Evolutionary conservation across 2,113 vertebrate genomes (phyloP), one percentile per base, ranked within the genome.

Genomic region (Myxocyprinus asiaticus): DNA sequence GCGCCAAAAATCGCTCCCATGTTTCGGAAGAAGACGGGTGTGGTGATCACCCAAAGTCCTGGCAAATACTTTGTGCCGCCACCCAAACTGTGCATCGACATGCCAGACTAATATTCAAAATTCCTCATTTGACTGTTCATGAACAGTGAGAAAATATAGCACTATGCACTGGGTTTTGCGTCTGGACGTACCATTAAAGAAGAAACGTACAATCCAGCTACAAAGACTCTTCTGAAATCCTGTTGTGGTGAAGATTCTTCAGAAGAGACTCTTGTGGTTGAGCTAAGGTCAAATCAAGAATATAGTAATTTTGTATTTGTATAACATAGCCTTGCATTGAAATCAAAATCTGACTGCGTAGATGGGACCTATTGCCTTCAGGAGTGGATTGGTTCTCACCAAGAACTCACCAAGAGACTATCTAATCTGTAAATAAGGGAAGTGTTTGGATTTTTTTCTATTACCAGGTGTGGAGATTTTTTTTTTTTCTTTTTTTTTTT

Each of bases 1-100:
- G 94, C 95, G 0, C 95, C 95, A 11, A 99, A 99, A 91, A 97
- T 98, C 3, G 95, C 96, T 15, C 97, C 96, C 7, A 95, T 98
- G 92, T 98, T 99, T 88, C 94, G 95, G 82, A 99, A 99, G 91
- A 99, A 99, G 91, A 94, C 94, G 0, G 96, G 97, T 1, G 97
- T 98, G 17, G 98, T 99, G 73, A 97, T 99, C 88, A 98, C 97
- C 0, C 98, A 99, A 87, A 99, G 97, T 75, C 98, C 98, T 3
- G 98, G 97, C 17, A 98, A 98, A 79, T 98, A 99, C 0, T 95
- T 97, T 4, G 94, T 98, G 59, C 97, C 97, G 0, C 96, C 97
- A 7, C 96, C 97, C 5, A 99, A 98, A 59, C 89, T 99, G 82
- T 97, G 96, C 84, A 98, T 99, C 0, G 96, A 99, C 88, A 95